Evolutionary conservation across 2,888 invertebrate genomes (phyloP), one percentile per base, ranked within the genome.

Genomic region (Patella caerulea): DNA sequence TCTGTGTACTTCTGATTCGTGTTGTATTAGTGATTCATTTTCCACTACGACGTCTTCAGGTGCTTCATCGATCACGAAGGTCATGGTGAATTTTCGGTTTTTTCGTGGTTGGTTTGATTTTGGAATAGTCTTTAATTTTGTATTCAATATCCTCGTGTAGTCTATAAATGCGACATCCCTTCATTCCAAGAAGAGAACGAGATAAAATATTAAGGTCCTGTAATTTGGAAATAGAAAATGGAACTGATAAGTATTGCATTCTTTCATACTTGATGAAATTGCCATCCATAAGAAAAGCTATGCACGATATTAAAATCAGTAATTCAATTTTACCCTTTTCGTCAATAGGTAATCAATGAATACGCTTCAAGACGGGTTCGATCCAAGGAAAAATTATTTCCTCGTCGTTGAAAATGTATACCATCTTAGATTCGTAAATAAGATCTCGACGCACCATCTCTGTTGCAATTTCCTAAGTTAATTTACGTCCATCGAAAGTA

Each of bases 151-250:
- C 59, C 17, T 59, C 59, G 59, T 59, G 59, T 19, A 59, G 59
- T 59, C 59, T 59, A 59, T 59, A 59, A 59, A 59, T 19, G n/a
- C 59, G 59, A 59, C 17, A 59, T 59, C 59, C 59, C 11, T 59
- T 59, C 59, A 59, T 17, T 59, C 4, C 59, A 17, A 59, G 59
- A 59, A 59, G 59, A 59, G n/a, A n/a, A 59, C 12, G 59, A n/a
- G 59, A 59, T 59, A 59, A 19, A 19, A 59, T 59, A 59, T 59
- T 59, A 17, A 59, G 19, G 19, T 59, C 59, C 59, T 59, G 59
- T 59, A 59, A 59, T 59, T 59, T 59, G 59, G 59, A 59, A 59
- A 59, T 59, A n/a, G 59, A 56, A 59, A 59, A n/a, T 59, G 59
- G 59, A 17, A 59, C 17, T 59, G 59, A 59, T 59, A 59, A 29